Percentiles rank a stretch among this genome's conserved stretches.
phyloP scores from a whole-genome alignment of 2,797 vertebrate species.

The Pelochelys cantorii region DNA sequence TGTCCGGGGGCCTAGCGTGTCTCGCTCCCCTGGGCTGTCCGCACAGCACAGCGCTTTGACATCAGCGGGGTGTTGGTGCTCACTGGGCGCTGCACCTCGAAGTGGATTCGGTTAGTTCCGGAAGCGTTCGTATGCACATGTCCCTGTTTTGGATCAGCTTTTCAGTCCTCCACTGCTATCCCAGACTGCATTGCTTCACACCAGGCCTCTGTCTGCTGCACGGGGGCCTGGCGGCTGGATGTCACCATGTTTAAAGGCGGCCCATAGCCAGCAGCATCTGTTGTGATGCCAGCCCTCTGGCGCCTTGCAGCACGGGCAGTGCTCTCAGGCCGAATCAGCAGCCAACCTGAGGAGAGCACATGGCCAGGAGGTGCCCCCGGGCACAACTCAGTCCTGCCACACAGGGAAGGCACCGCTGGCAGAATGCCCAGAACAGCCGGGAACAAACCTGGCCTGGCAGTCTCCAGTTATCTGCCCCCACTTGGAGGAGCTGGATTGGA shows the following conservation, averaged over 20 bases:
- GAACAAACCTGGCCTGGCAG: neutral
- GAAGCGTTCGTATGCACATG: neutral
- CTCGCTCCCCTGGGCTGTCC: neutral
- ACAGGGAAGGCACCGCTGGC: neutral
- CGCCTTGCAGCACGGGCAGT: neutral
- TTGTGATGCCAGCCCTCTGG: neutral
- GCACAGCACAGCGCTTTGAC: neutral
- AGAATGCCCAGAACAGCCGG: neutral
- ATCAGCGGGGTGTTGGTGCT: neutral
- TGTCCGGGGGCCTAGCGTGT: too few relatives aligned
- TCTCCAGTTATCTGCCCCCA: neutral
- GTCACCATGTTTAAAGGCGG: neutral
- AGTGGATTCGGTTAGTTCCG: neutral
- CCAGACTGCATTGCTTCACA: neutral
- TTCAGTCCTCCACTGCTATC: neutral
- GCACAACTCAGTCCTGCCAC: neutral
- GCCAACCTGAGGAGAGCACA: neutral
- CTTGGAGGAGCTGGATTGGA: neutral
- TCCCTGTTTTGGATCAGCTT: neutral
- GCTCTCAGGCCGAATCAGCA: neutral
- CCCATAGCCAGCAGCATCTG: neutral
- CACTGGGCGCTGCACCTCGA: conserved; percentile 6
- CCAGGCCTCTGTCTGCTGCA: neutral
- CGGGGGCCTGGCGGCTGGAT: neutral
- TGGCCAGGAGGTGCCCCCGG: neutral